Conservation (phyloP, 1,140 invertebrate genomes). For the Drosophila setifemur region DNA sequence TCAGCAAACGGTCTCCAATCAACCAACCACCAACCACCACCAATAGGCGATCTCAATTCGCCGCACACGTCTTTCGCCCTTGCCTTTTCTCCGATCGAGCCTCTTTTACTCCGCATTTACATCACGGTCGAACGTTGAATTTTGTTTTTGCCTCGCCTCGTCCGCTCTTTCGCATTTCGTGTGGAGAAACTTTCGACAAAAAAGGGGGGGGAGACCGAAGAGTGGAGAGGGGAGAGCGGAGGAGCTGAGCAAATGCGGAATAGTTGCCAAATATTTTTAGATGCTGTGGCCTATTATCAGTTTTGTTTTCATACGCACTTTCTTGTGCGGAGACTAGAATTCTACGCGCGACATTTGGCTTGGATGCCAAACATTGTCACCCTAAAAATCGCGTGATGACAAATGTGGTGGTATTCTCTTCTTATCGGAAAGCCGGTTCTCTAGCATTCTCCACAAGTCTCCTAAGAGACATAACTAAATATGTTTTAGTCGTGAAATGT, state of each 20-base stretch:
- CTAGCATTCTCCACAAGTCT: too few relatives aligned
- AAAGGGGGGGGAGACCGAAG: not conserved
- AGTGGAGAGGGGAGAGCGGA: not conserved
- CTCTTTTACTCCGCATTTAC: slow-evolving; percentile 41
- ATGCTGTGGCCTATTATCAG: slow-evolving; percentile 55
- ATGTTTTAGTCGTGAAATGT: too few relatives aligned
- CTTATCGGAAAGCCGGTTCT: slow-evolving; percentile 31
- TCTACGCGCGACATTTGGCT: not conserved
- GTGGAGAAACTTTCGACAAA: not conserved
- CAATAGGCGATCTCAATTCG: slow-evolving; percentile 26
- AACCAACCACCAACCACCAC: too few relatives aligned
- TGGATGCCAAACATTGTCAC: slow-evolving; percentile 15
- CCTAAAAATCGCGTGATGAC: slow-evolving; percentile 3
- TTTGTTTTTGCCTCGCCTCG: not conserved
- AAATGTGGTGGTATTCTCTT: slow-evolving; percentile 5
- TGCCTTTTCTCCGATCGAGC: slow-evolving; percentile 21
- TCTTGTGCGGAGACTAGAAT: slow-evolving; percentile 20
- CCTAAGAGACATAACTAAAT: too few relatives aligned
- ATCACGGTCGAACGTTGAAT: slow-evolving; percentile 1
- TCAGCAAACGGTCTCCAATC: too few relatives aligned
- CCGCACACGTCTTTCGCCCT: slow-evolving; percentile 24
- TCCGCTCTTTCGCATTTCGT: not conserved
- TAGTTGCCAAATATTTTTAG: slow-evolving; percentile 69
- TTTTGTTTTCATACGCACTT: slow-evolving; percentile 68
- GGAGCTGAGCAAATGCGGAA: not conserved